Percentiles rank a stretch among this genome's conserved stretches.
Evolutionary conservation across 2,113 vertebrate species (phyloP).

Genomic region (Ctenomys sociabilis): DNA sequence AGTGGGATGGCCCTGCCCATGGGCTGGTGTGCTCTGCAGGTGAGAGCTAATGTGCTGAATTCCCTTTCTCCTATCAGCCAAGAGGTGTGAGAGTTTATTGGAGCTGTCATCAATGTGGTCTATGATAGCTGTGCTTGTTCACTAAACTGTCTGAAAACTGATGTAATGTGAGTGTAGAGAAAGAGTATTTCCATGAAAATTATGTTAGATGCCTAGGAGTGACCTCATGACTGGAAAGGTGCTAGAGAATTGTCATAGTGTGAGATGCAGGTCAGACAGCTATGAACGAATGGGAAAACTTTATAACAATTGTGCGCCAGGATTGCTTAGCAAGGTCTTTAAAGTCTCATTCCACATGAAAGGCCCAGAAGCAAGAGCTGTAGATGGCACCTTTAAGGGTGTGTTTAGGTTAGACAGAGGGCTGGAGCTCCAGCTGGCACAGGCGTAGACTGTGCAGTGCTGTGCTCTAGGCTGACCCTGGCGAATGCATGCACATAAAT

Average conservation of each 20-base stretch:
- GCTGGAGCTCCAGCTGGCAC: not conserved
- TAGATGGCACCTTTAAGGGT: not conserved
- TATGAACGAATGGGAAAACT: not conserved
- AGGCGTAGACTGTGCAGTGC: not conserved
- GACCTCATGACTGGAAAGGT: not conserved
- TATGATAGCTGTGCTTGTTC: not conserved
- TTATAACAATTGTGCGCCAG: not conserved
- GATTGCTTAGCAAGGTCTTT: not conserved
- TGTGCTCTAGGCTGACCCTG: not conserved
- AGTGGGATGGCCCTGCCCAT: not conserved
- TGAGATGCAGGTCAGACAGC: not conserved
- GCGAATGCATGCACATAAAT: not conserved
- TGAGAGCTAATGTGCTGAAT: too few species aligned
- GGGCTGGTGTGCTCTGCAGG: not conserved
- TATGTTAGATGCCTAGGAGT: not conserved
- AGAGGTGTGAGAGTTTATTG: not conserved
- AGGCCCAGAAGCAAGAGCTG: not conserved
- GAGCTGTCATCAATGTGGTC: not conserved
- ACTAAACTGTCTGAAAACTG: not conserved
- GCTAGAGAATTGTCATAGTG: not conserved
- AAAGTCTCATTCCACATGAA: not conserved
- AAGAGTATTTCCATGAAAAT: slow-evolving; percentile 21
- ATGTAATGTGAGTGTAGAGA: not conserved
- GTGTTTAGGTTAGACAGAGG: not conserved
- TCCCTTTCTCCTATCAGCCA: too few species aligned